Conservation (phyloP, 1,140 invertebrate species). For the Coenobita brevimanus region DNA sequence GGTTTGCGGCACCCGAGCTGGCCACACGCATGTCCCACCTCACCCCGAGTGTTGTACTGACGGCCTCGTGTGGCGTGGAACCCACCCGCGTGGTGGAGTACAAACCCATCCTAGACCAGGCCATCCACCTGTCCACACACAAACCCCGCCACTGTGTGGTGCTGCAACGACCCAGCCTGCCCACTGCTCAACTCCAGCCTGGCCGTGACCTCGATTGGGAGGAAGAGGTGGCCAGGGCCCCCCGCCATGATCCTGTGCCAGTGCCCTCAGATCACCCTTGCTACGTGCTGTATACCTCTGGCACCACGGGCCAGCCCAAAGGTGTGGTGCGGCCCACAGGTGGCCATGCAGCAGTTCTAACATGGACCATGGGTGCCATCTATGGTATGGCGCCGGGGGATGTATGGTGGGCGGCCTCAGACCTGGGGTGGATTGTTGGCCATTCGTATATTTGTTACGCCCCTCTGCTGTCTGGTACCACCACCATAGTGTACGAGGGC, state of each 20-base stretch:
- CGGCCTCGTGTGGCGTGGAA: conserved; percentile 92
- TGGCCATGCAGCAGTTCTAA: conserved; percentile 87
- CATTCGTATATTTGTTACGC: conserved; percentile 96
- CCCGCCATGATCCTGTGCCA: conserved; percentile 86
- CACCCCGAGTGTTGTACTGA: conserved; percentile 89
- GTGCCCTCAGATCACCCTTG: conserved; percentile 91
- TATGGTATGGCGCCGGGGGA: conserved; percentile 88
- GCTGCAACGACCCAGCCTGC: conserved; percentile 82
- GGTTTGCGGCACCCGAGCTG: conserved; percentile 91
- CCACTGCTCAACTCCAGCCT: conserved; percentile 78
- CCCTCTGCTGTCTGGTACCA: conserved; percentile 86
- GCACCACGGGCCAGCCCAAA: conserved; percentile 81
- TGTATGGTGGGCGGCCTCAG: conserved; percentile 89
- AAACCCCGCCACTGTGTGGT: conserved; percentile 85
- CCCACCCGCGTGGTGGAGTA: conserved; percentile 89
- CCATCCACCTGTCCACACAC: conserved; percentile 75
- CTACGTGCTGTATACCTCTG: conserved; percentile 93
- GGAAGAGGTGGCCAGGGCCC: conserved; percentile 79
- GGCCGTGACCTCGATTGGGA: conserved; percentile 85
- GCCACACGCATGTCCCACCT: conserved; percentile 90
- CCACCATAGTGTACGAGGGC: conserved; percentile 93
- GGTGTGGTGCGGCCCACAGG: conserved; percentile 89
- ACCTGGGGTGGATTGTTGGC: conserved; percentile 95
- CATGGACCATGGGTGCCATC: conserved; percentile 88
- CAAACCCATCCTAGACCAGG: conserved; percentile 90